Base-by-base conservation (phyloP, 2,888 invertebrate species). In the Orthosia cruda region DNA sequence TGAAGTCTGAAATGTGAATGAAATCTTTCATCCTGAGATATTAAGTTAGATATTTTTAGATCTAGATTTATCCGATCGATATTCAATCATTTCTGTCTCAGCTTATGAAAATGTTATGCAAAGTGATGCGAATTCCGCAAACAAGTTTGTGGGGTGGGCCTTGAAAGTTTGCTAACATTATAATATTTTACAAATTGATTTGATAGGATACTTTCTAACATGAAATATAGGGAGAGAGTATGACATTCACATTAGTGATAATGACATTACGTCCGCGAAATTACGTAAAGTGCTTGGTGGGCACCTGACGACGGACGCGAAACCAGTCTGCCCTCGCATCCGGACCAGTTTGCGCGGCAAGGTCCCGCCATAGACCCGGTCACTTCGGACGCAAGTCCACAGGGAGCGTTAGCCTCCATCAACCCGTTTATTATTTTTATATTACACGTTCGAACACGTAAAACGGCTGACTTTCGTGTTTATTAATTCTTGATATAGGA, bases 291-390 rank as follows among this genome's bases (percentile, higher is more conserved):
- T 84, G 78, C 40, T 78, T 77, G 85, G 84, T 84, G 82, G 84
- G 87, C 93, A 93, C 93, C 92, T 92, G 94, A 91, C 87, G 86
- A 77, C 85, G 84, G 82, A 82, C 87, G 84, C 82, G 81, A 89
- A 92, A 95, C 95, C 94, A 92, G 96, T 95, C 93, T 79, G 83
- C 78, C 62, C 65, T 83, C 77, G 61, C 79, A 79, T 79, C 71
- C 84, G 73, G 84, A 87, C 87, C 87, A 87, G 87, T 87, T 87
- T 85, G 90, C 87, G 87, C 91, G 91, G 93, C 95, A 95, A 96
- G 95, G 96, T 95, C 95, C 91, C 92, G 91, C 89, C 93, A 92
- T 92, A 93, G 91, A 90, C 91, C 87, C 89, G 89, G 89, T 86
- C 88, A 86, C 85, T 80, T 76, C 66, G 75, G 83, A 76, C 75